Evolutionary conservation across 1,140 invertebrate genomes (phyloP).

Genomic region (Steinernema feltiae): DNA sequence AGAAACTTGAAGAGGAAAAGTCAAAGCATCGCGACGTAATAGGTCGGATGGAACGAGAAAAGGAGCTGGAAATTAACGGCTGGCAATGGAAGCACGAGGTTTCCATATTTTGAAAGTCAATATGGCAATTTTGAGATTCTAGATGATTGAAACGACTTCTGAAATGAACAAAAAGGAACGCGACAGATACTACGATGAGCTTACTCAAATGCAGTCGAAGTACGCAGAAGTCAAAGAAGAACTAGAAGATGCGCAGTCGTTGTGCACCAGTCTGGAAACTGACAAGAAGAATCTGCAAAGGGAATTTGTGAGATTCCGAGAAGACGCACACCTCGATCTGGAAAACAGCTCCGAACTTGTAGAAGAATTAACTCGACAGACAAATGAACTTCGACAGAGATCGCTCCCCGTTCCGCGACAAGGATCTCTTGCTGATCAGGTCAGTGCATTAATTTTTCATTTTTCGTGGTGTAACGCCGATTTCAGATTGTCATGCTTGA

Average conservation of each 20-base stretch:
- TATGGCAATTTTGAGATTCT: neutral
- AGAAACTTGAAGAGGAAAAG: conserved; percentile 37
- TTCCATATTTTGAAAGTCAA: neutral
- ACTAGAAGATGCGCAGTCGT: conserved; percentile 26
- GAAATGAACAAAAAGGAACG: conserved; percentile 26
- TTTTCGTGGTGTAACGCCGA: too few relatives aligned
- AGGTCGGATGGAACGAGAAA: conserved; percentile 32
- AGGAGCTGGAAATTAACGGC: conserved; percentile 33
- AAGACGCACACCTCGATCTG: conserved; percentile 40
- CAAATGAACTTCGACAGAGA: conserved; percentile 24
- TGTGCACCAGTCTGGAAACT: neutral
- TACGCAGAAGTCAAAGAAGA: conserved; percentile 20
- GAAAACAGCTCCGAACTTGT: conserved; percentile 36
- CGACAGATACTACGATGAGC: neutral
- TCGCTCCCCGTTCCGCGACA: conserved; percentile 25
- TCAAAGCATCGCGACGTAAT: conserved; percentile 23
- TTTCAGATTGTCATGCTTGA: conserved; percentile 18
- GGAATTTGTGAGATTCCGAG: conserved; percentile 22
- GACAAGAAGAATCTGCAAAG: conserved; percentile 11
- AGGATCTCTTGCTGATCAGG: conserved; percentile 36
- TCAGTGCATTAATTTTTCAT: conserved; percentile 10
- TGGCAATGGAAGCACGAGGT: conserved; percentile 37
- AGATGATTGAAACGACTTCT: conserved; percentile 4
- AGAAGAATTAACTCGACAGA: conserved; percentile 28
- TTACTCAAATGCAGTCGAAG: neutral